A percentile compares a stretch with the other conserved stretches of the same genome.
Conservation (phyloP, 2,113 vertebrate genomes). For the Macheiramphus alcinus region DNA sequence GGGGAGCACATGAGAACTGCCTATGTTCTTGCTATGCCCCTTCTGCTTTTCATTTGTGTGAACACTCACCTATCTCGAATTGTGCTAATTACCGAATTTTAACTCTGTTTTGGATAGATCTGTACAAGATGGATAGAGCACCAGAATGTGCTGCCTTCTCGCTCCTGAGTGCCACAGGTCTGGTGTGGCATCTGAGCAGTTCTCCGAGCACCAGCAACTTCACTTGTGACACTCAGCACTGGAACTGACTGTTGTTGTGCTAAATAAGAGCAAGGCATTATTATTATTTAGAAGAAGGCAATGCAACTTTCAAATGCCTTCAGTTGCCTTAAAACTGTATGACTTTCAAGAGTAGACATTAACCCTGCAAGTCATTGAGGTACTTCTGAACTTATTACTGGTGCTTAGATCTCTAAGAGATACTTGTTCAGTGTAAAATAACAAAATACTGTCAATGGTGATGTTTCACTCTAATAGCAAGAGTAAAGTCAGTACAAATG, state of each 20-base stretch:
- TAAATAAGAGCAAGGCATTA: background rate
- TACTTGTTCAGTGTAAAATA: background rate
- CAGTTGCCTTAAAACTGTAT: background rate
- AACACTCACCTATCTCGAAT: background rate
- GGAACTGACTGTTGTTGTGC: background rate
- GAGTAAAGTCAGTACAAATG: background rate
- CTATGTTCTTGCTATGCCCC: background rate
- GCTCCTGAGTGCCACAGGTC: background rate
- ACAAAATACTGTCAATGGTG: background rate
- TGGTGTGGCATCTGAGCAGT: background rate
- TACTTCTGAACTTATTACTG: background rate
- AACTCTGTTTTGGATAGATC: background rate
- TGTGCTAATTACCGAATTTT: background rate
- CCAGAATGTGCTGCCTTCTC: background rate
- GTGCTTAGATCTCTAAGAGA: background rate
- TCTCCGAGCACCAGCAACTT: background rate
- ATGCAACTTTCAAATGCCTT: background rate
- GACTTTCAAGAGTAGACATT: background rate
- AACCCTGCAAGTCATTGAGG: background rate
- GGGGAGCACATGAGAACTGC: background rate
- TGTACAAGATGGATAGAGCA: background rate
- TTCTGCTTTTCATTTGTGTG: background rate
- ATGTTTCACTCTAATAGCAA: background rate
- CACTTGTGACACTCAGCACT: background rate
- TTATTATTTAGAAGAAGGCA: background rate